Conservation (phyloP, 2,888 invertebrate genomes). For the Stenurella melanura region DNA sequence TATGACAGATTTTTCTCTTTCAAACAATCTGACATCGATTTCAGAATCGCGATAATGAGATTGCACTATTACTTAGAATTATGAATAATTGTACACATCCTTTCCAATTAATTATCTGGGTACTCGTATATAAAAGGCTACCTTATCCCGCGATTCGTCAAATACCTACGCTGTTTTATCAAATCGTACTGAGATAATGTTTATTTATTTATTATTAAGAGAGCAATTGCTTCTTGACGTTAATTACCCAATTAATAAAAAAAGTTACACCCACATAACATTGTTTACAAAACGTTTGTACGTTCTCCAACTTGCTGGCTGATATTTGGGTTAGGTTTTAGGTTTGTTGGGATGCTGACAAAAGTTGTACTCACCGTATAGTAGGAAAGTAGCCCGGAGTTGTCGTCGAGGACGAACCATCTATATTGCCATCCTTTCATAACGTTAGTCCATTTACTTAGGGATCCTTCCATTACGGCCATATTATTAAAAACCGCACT, state of each 20-base stretch:
- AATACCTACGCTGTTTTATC: background rate
- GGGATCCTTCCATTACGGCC: conserved; percentile 88
- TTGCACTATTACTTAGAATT: background rate
- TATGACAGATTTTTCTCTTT: background rate
- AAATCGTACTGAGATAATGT: background rate
- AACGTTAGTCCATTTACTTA: conserved; percentile 98
- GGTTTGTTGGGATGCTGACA: conserved; percentile 9
- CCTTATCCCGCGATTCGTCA: background rate
- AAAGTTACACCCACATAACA: conserved; percentile 47
- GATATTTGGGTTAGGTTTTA: conserved; percentile 42
- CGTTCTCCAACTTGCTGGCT: conserved; percentile 11
- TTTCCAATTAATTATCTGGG: background rate
- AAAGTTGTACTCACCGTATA: conserved; percentile 89
- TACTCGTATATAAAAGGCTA: background rate
- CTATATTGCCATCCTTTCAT: conserved; percentile 99
- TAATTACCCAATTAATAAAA: conserved; percentile 29
- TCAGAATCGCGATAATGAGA: background rate
- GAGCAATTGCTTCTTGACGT: background rate
- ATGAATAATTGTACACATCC: background rate
- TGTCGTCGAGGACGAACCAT: conserved; percentile 99
- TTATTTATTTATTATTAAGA: conserved; percentile 2
- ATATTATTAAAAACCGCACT: conserved; percentile 57
- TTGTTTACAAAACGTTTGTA: conserved; percentile 37
- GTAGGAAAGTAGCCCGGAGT: conserved; percentile 95
- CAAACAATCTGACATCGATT: background rate